A percentile compares a stretch with the other conserved stretches of the same genome.
Conservation (phyloP, 2,888 invertebrate genomes). For the Peribatodes rhomboidaria region DNA sequence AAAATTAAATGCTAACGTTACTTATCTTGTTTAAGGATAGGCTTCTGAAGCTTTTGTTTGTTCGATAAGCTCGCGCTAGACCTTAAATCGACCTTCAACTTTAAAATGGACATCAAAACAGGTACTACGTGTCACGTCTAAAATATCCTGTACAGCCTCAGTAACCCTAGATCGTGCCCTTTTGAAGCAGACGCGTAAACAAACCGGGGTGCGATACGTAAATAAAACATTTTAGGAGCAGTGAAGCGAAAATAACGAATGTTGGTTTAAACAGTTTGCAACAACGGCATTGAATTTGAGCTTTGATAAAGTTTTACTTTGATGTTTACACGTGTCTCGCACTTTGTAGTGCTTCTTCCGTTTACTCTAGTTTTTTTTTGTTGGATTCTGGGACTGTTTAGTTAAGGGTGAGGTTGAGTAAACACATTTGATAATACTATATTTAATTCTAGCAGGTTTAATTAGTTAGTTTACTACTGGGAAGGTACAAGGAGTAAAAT, state of each 20-base stretch:
- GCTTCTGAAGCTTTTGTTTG: no score
- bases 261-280: background rate
- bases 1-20: no score
- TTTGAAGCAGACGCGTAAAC: conserved; percentile 19
- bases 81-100: background rate
- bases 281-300: conserved; percentile 1
- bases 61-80: no score
- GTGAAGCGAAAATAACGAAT: conserved; percentile 9
- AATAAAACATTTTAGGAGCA: conserved; percentile 23
- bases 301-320: conserved; percentile 3
- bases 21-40: background rate
- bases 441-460: no score
- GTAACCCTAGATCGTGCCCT: conserved; percentile 1
- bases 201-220: conserved; percentile 6
- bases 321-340: background rate
- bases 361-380: background rate
- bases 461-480: no score
- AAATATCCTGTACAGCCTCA: background rate
- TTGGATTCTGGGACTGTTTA: no score
- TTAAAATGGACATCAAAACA: background rate
- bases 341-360: background rate
- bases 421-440: no score
- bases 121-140: background rate
- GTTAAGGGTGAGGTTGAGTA: no score
- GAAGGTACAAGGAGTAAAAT: no score